Conservation (phyloP, 2,797 vertebrate genomes). For the Anguilla pacifica region DNA sequence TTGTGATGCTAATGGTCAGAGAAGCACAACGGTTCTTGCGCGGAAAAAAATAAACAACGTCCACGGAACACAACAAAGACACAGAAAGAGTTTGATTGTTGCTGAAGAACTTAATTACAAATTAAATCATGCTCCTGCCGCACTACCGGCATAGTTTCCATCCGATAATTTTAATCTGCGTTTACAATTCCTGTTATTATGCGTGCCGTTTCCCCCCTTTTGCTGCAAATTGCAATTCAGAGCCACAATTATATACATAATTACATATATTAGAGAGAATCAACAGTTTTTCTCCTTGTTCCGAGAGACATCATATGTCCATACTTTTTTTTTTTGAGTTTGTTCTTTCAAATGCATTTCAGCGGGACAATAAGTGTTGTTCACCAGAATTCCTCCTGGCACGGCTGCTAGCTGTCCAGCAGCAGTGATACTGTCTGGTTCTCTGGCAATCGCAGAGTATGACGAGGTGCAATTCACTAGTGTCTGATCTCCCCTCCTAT, state of each 20-base stretch:
- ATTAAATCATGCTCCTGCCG: not conserved
- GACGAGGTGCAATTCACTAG: not conserved
- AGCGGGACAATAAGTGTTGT: not conserved
- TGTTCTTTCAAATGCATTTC: not conserved
- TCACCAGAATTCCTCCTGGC: not conserved
- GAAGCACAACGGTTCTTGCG: slow-evolving; percentile 10
- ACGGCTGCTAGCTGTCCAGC: not conserved
- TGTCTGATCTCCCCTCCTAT: not conserved
- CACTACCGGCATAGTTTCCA: not conserved
- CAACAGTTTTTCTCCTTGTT: not conserved
- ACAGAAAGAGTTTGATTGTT: not conserved
- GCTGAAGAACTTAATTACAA: slow-evolving; percentile 21
- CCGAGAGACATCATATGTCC: not conserved
- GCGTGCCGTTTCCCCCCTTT: slow-evolving; percentile 6
- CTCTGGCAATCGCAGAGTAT: not conserved
- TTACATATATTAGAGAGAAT: slow-evolving; percentile 14
- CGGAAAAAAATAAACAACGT: slow-evolving; percentile 22
- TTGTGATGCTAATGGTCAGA: slow-evolving; percentile 44
- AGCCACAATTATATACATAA: not conserved
- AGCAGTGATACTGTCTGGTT: not conserved
- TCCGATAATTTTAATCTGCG: not conserved
- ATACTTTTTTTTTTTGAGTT: not conserved
- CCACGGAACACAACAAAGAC: slow-evolving; percentile 7
- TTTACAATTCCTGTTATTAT: not conserved
- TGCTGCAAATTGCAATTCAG: not conserved